phyloP scores from a whole-genome alignment of 2,888 invertebrate species.

The Cepaea hortensis region DNA sequence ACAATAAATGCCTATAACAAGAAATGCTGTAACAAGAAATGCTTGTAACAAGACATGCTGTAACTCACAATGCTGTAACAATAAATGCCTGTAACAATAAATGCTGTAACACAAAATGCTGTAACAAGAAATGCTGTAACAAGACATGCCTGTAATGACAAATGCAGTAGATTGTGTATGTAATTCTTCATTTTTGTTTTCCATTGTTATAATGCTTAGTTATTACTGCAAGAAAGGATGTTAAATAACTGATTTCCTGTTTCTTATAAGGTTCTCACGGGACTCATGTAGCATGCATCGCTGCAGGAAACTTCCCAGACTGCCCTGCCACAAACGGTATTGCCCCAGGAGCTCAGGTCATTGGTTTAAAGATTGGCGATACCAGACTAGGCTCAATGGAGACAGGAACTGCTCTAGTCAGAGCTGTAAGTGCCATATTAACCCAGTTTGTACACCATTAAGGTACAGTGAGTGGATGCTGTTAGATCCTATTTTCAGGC shows the following conservation, averaged over 20 bases:
- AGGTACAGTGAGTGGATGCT: too few relatives aligned
- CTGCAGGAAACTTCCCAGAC: slow-evolving; percentile 91
- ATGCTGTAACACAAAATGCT: too few relatives aligned
- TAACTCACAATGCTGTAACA: too few relatives aligned
- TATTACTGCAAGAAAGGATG: not conserved
- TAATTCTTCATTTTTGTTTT: too few relatives aligned
- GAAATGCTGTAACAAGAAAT: too few relatives aligned
- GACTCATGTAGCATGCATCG: slow-evolving; percentile 97
- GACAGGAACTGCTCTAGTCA: slow-evolving; percentile 92
- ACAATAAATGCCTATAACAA: too few relatives aligned
- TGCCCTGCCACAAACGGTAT: slow-evolving; percentile 93
- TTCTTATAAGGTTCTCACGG: slow-evolving; percentile 89
- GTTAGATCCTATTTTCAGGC: not conserved
- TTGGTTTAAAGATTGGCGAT: slow-evolving; percentile 95
- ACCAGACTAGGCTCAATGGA: slow-evolving; percentile 95
- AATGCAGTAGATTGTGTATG: too few relatives aligned
- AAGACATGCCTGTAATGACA: too few relatives aligned
- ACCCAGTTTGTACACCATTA: too few relatives aligned
- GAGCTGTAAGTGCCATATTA: slow-evolving; percentile 84
- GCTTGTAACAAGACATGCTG: too few relatives aligned
- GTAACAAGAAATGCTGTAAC: too few relatives aligned
- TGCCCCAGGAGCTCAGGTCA: slow-evolving; percentile 95
- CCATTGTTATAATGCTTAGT: not conserved
- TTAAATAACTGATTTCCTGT: not conserved
- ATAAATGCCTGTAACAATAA: too few relatives aligned